A percentile compares a stretch with the other conserved stretches of the same genome.
Evolutionary conservation across 2,888 invertebrate genomes (phyloP).

Genomic region (Hemaris fuciformis): DNA sequence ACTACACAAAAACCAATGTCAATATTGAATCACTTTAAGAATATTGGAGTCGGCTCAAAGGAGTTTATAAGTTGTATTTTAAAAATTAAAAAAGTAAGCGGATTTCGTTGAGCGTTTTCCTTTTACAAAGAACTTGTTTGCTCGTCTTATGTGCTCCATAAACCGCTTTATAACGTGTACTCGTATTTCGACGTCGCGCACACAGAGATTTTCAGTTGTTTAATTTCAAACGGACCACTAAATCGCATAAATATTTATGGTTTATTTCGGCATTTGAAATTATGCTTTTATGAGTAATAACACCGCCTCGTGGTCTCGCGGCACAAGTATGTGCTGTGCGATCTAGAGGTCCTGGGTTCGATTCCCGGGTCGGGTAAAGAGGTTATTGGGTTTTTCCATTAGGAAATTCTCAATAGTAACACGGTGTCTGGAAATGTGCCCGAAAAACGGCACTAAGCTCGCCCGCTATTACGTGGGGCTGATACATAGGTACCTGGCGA

Average conservation of each 20-base stretch:
- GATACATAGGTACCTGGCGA: too few species aligned
- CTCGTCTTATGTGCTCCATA: conserved; percentile 22
- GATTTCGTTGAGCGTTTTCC: conserved; percentile 19
- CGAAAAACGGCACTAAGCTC: too few species aligned
- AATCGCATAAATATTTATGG: neutral
- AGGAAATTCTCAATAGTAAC: too few species aligned
- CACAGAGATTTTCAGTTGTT: neutral
- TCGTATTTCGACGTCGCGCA: conserved; percentile 2
- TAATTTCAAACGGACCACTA: conserved; percentile 18
- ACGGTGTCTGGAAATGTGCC: too few species aligned
- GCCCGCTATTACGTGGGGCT: too few species aligned
- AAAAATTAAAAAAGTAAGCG: conserved; percentile 22
- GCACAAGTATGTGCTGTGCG: too few species aligned
- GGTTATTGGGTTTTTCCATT: too few species aligned
- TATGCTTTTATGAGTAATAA: neutral
- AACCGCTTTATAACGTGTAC: conserved; percentile 25
- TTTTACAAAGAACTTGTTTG: conserved; percentile 27
- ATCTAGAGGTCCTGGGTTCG: too few species aligned
- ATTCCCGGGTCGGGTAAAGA: too few species aligned
- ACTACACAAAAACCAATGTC: neutral
- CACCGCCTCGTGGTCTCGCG: too few species aligned
- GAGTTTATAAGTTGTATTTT: conserved; percentile 13
- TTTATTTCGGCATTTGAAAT: neutral
- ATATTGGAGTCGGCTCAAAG: neutral
- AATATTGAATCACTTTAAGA: neutral